Evolutionary conservation across 2,888 invertebrate species (phyloP).

Genomic region (Plagodis pulveraria): DNA sequence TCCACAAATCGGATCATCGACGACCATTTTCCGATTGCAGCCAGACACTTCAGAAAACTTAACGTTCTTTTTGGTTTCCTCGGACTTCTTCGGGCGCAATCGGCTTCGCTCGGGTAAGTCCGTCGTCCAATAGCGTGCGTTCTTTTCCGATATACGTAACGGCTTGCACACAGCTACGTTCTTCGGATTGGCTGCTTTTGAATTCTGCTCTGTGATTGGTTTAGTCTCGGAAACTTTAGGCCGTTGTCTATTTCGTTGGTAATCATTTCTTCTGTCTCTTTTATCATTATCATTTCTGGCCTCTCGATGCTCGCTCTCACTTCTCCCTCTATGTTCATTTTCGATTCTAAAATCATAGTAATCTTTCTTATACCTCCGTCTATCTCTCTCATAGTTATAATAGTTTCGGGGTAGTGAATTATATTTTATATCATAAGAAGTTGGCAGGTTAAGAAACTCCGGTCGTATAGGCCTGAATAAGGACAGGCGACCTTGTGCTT

Average conservation of each 20-base stretch:
- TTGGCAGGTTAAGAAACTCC: constrained; percentile 75
- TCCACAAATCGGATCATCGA: constrained; percentile 74
- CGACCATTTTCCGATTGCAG: constrained; percentile 75
- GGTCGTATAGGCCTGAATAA: constrained; percentile 79
- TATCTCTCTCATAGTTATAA: constrained; percentile 59
- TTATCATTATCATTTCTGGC: constrained; percentile 61
- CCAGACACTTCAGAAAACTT: constrained; percentile 82
- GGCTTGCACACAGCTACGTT: constrained; percentile 79
- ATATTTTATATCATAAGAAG: constrained; percentile 72
- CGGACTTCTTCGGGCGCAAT: constrained; percentile 59
- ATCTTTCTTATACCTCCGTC: constrained; percentile 69
- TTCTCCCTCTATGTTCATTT: constrained; percentile 57
- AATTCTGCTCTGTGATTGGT: constrained; percentile 40
- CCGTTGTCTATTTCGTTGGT: constrained; percentile 28
- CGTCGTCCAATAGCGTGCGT: constrained; percentile 75
- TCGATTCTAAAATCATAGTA: constrained; percentile 79
- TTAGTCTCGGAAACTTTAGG: constrained; percentile 31
- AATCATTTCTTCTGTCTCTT: constrained; percentile 34
- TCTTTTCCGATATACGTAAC: constrained; percentile 68
- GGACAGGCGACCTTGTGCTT: constrained; percentile 76
- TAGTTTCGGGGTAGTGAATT: constrained; percentile 76
- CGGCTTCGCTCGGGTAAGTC: constrained; percentile 62
- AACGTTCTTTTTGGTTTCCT: constrained; percentile 77
- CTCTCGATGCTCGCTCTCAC: constrained; percentile 51
- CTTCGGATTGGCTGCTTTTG: constrained; percentile 49